Conservation (phyloP, 2,113 vertebrate genomes). For the Thunnus thynnus region DNA sequence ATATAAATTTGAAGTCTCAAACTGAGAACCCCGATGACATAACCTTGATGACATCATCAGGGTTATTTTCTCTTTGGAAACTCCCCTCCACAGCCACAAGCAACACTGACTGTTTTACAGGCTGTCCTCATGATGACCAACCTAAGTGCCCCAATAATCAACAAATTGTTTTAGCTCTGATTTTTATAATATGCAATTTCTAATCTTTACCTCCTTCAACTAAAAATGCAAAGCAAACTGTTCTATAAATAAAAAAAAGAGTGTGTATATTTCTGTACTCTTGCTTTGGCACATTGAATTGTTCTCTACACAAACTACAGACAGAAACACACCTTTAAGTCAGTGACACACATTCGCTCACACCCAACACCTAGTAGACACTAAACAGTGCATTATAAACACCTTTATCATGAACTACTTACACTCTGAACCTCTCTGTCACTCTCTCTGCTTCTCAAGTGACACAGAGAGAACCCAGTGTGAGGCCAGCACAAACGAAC, state of each 20-base stretch:
- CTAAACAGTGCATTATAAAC: background rate
- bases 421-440: constrained; percentile 5
- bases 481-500: constrained; percentile 9
- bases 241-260: background rate
- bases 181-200: background rate
- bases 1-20: too few species aligned
- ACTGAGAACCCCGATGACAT: too few species aligned
- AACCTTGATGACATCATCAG: too few species aligned
- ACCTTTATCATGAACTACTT: constrained; percentile 24
- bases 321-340: background rate
- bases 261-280: background rate
- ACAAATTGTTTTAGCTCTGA: background rate
- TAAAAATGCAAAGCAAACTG: background rate
- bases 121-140: too few species aligned
- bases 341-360: background rate
- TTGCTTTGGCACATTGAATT: background rate
- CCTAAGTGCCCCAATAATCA: too few species aligned
- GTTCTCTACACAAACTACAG: background rate
- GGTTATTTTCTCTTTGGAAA: too few species aligned
- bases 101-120: too few species aligned
- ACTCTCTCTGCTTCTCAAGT: constrained; percentile 4
- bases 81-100: too few species aligned
- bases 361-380: background rate
- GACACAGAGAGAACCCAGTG: background rate
- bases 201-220: background rate